Percentiles rank a stretch among this genome's conserved stretches.
These are phyloP conservation scores for Atta texana DNA, from an alignment of 1,140 invertebrate species.

Conservation along the genomic window DNA sequence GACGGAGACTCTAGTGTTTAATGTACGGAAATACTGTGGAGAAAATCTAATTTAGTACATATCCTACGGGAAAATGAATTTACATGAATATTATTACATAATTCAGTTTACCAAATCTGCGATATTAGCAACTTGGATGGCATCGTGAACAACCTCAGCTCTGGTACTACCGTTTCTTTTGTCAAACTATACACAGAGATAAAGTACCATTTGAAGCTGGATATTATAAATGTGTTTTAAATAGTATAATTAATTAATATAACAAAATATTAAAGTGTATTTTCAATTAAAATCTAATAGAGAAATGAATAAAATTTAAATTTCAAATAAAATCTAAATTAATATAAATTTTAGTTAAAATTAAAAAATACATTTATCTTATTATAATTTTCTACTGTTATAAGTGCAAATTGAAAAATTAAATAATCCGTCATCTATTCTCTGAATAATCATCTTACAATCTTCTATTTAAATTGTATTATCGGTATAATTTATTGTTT, in stretches of 20 bases:
- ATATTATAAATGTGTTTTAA: neutral
- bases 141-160: conserved; percentile 96
- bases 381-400: neutral
- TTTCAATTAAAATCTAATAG: neutral
- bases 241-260: neutral
- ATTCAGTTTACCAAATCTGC: conserved; percentile 92
- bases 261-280: neutral
- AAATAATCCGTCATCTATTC: neutral
- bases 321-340: too few species aligned
- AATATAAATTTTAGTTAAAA: too few species aligned
- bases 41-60: conserved; percentile 23
- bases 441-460: neutral
- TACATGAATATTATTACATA: neutral
- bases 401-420: neutral
- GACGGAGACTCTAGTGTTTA: conserved; percentile 97
- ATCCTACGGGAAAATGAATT: neutral
- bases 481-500: neutral
- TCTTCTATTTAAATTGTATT: neutral
- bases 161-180: conserved; percentile 95
- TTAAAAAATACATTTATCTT: neutral
- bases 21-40: conserved; percentile 94
- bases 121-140: conserved; percentile 98
- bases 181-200: conserved; percentile 89
- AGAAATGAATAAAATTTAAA: too few species aligned
- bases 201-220: conserved; percentile 2